Evolutionary conservation across 2,888 invertebrate genomes (phyloP), one percentile per base, ranked within the genome.

Genomic region (Frankliniella intonsa): DNA sequence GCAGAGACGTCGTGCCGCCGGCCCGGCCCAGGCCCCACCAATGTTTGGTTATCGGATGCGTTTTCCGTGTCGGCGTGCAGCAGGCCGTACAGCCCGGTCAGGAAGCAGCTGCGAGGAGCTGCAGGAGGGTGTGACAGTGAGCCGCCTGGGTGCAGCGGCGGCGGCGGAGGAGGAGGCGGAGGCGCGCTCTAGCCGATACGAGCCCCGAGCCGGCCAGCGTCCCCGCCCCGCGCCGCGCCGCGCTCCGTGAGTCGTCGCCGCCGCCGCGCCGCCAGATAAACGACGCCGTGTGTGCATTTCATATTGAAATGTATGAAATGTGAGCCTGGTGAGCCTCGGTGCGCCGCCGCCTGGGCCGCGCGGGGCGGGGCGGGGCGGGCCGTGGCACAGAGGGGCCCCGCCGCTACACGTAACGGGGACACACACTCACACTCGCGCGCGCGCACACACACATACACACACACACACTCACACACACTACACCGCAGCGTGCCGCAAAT

Each of bases 301-400:
- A 76, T 76, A 76, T 76, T 76, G 69, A 76, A 76, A 76, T 76
- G 69, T 76, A 76, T 76, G 69, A 76, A 76, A 76, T 76, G 69
- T 76, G 69, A 76, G 69, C 69, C 69, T 25, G 25, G 22, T 22
- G 22, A 3, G 38, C 38, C 38, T 5, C 38, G 38, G 38, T 38
- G 38, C 38, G 38, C 38, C 38, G 38, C 38, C 38, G 5, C 38
- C 38, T 38, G 38, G 38, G 38, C 38, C 38, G 38, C 38, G 38
- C 38, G 3, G 2, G 38, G 38, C 38, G 5, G 38, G 38, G 38
- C 38, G 5, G 22, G 25, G 69, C 12, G n/a, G n/a, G n/a, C n/a
- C n/a, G n/a, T n/a, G n/a, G n/a, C 69, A 76, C 25, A 76, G 69
- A 76, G 69, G 25, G 69, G 69, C 69, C 38, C 38, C 69, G 25